These are phyloP conservation scores for Parasteatoda tepidariorum DNA, from an alignment of 1,140 invertebrate genomes.

Conservation along the genomic window DNA sequence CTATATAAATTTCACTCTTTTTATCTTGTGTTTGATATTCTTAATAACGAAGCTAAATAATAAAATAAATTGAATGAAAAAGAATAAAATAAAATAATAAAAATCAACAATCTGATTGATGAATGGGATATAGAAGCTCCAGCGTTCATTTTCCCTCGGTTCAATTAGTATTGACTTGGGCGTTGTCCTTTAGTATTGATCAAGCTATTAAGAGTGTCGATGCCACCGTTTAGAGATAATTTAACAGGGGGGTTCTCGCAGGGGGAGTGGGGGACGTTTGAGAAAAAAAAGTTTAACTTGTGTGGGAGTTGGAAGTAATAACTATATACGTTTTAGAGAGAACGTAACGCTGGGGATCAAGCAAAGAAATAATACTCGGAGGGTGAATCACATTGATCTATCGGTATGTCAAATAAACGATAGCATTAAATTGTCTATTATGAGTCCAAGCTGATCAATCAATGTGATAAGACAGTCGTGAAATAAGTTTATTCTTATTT, in stretches of 20 bases:
- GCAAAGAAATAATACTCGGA: not conserved
- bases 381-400: conserved; percentile 43
- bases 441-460: conserved; percentile 40
- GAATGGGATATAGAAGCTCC: conserved; percentile 6
- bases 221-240: conserved; percentile 59
- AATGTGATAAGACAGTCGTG: not conserved
- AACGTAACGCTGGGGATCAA: not conserved
- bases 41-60: not conserved
- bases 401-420: conserved; percentile 45
- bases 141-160: not conserved
- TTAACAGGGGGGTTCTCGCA: not conserved
- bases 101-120: conserved; percentile 20
- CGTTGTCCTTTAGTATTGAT: conserved; percentile 48
- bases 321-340: conserved; percentile 3
- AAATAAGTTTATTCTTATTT: too few species aligned
- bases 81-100: not conserved
- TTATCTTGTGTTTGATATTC: not conserved
- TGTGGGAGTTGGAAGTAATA: conserved; percentile 50
- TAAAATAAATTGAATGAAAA: not conserved
- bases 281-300: conserved; percentile 12
- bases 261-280: conserved; percentile 8
- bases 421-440: conserved; percentile 59
- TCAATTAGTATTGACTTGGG: conserved; percentile 58
- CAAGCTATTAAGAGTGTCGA: conserved; percentile 55
- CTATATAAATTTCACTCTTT: not conserved